These are phyloP conservation scores for Germaria angustata DNA, from an alignment of 2,888 invertebrate genomes.

Conservation along the genomic window DNA sequence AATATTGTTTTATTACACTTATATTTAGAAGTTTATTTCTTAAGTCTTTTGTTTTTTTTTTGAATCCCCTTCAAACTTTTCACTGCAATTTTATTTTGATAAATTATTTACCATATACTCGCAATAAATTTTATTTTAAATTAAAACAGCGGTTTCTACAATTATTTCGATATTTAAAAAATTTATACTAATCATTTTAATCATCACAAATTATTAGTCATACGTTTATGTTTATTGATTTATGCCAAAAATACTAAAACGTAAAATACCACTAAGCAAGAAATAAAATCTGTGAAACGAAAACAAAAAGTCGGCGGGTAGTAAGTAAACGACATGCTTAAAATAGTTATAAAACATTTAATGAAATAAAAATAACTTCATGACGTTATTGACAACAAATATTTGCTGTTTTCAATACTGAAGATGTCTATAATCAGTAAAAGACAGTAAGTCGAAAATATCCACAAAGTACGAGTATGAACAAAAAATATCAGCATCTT, in stretches of 20 bases:
- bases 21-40: neutral
- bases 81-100: neutral
- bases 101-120: too few relatives aligned
- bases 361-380: conserved; percentile 66
- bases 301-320: neutral
- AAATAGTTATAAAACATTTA: conserved; percentile 35
- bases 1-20: too few relatives aligned
- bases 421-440: conserved; percentile 45
- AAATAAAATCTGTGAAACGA: neutral
- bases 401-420: conserved; percentile 9
- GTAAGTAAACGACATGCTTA: neutral
- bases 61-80: too few relatives aligned
- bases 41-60: conserved; percentile 21
- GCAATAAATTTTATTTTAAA: too few relatives aligned
- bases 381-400: conserved; percentile 61
- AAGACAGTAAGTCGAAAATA: conserved; percentile 2
- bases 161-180: too few relatives aligned
- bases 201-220: conserved; percentile 50
- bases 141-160: too few relatives aligned
- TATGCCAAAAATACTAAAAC: conserved; percentile 6
- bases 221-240: neutral
- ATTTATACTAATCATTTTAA: conserved; percentile 30
- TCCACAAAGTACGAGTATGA: neutral
- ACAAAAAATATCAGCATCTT: neutral
- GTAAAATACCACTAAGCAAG: conserved; percentile 21